Conservation (phyloP, 2,888 invertebrate genomes). For the Ornithoptera alexandrae region DNA sequence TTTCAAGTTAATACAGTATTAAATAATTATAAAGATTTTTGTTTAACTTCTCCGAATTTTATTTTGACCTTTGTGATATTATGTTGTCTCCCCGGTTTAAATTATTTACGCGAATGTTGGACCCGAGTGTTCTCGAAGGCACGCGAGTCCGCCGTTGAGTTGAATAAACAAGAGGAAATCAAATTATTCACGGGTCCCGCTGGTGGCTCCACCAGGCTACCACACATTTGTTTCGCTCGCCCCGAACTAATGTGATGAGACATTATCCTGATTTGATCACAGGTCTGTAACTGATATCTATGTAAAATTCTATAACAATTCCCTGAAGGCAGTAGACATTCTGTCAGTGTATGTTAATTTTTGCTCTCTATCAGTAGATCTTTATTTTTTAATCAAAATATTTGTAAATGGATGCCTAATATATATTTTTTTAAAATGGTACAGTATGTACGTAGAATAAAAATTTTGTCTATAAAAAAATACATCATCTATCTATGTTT, state of each 20-base stretch:
- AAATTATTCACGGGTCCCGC: conserved; percentile 15
- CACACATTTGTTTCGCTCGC: conserved; percentile 6
- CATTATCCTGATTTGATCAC: conserved; percentile 2
- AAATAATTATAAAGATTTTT: too few relatives aligned
- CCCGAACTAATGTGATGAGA: conserved; percentile 5
- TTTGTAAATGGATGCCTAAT: too few relatives aligned
- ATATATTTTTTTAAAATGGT: too few relatives aligned
- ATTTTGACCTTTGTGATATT: neutral
- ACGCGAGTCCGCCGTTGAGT: conserved; percentile 5
- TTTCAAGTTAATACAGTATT: too few relatives aligned
- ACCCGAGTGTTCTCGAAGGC: neutral
- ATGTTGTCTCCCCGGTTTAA: neutral
- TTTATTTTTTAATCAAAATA: too few relatives aligned
- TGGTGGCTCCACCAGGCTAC: neutral
- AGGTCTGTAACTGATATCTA: neutral
- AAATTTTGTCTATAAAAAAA: too few relatives aligned
- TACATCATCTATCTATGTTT: too few relatives aligned
- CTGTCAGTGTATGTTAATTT: neutral
- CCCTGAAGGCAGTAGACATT: neutral
- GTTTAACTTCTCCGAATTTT: neutral
- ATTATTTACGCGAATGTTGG: conserved; percentile 12
- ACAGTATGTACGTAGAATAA: too few relatives aligned
- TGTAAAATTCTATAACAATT: neutral
- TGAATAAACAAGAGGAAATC: conserved; percentile 26
- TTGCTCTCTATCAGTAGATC: neutral